phyloP scores from a whole-genome alignment of 2,797 vertebrate species.

The Cichlasoma orientale region DNA sequence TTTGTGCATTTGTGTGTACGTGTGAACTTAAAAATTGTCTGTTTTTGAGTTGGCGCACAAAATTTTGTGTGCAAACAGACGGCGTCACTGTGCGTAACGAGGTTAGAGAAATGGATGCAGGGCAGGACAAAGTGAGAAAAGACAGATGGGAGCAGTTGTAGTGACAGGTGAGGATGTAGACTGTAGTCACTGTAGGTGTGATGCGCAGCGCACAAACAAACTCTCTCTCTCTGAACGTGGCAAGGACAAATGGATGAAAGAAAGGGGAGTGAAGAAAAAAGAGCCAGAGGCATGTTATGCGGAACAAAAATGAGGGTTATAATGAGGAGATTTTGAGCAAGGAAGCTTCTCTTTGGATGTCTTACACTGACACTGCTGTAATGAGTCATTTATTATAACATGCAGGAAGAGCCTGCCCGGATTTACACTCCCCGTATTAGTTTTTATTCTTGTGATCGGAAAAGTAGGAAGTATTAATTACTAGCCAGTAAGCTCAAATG shows the following conservation, averaged over 20 bases:
- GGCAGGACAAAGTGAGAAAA: constrained; percentile 52
- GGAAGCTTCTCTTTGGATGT: constrained; percentile 19
- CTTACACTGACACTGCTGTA: constrained; percentile 13
- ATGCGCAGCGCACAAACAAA: constrained; percentile 31
- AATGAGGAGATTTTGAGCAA: constrained; percentile 48
- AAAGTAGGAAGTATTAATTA: constrained; percentile 37
- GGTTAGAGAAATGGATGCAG: constrained; percentile 49
- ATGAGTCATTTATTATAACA: constrained; percentile 50
- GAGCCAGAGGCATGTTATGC: constrained; percentile 48
- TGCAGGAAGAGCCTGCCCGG: constrained; percentile 8
- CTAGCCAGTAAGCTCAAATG: constrained; percentile 5
- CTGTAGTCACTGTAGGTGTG: constrained; percentile 43
- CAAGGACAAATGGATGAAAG: constrained; percentile 58
- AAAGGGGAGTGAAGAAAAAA: not conserved
- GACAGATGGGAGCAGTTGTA: constrained; percentile 66
- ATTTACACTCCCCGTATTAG: constrained; percentile 30
- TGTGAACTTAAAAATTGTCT: not conserved
- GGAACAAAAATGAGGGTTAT: constrained; percentile 44
- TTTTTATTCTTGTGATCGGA: constrained; percentile 25
- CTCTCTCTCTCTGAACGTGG: constrained; percentile 15
- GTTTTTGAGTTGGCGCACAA: constrained; percentile 5
- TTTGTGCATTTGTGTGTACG: not conserved
- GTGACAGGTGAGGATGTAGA: constrained; percentile 63
- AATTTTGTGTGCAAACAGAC: constrained; percentile 29
- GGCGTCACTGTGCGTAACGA: constrained; percentile 27